A percentile compares a stretch with the other conserved stretches of the same genome.
Conservation (phyloP, 23 tunicate genomes). For the Trididemnum clinides region DNA sequence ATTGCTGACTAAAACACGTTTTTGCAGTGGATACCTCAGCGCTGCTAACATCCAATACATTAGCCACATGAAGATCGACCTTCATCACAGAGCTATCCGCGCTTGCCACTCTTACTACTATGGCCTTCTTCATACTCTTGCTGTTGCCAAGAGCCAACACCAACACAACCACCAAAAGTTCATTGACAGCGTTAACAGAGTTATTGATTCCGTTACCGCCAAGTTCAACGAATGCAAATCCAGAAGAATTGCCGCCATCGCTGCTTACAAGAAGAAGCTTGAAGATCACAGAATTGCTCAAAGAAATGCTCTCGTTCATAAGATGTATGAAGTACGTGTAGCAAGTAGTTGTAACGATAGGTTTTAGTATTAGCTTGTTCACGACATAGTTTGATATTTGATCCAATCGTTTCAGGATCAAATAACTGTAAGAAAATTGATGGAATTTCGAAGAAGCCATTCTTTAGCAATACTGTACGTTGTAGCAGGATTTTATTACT, state of each 20-base stretch:
- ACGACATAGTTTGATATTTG: no score
- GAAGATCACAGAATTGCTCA: neutral
- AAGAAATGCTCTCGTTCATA: neutral
- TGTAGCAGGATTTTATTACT: neutral
- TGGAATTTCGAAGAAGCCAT: no score
- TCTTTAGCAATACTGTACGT: no score
- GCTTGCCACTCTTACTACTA: neutral
- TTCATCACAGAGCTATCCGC: neutral
- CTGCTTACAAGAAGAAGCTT: conserved; percentile 51
- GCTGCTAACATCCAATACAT: neutral
- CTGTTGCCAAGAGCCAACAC: neutral
- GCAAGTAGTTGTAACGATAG: neutral
- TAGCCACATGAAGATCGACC: conserved; percentile 17
- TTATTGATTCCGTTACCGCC: neutral
- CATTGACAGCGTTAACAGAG: neutral
- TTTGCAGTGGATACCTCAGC: neutral
- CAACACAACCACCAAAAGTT: neutral
- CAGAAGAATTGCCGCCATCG: conserved; percentile 19
- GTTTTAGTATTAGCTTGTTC: no score
- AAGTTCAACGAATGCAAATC: conserved; percentile 19
- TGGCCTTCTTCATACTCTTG: neutral
- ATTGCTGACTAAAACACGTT: neutral
- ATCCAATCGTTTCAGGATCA: no score
- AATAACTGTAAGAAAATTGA: no score
- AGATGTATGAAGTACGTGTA: neutral